Percentiles rank a stretch among this genome's conserved stretches.
phyloP scores from a whole-genome alignment of 2,113 vertebrate genomes.

The Chionodraco myersi region DNA sequence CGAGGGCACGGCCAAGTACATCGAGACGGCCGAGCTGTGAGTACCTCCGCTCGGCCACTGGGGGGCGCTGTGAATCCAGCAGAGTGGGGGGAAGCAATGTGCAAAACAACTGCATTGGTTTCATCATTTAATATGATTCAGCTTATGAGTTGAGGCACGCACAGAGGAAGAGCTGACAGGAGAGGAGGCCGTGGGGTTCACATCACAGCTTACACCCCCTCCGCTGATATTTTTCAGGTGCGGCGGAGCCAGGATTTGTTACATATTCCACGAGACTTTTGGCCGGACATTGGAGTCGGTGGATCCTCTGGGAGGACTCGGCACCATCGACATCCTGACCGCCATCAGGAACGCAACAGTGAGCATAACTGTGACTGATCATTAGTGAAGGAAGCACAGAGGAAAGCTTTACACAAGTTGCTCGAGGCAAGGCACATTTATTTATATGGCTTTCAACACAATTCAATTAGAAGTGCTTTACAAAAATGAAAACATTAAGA shows the following conservation, averaged over 20 bases:
- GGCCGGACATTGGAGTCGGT: slow-evolving; percentile 97
- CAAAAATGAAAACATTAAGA: too few species aligned
- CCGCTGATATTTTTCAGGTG: slow-evolving; percentile 86
- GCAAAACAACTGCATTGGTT: slow-evolving; percentile 63
- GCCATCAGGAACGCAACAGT: slow-evolving; percentile 99
- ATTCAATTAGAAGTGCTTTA: too few species aligned
- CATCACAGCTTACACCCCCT: slow-evolving; percentile 49
- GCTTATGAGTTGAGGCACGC: slow-evolving; percentile 69
- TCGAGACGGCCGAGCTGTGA: slow-evolving; percentile 98
- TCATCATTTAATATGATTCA: slow-evolving; percentile 65
- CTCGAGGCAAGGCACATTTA: too few species aligned
- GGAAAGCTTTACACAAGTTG: too few species aligned
- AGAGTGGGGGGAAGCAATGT: not conserved
- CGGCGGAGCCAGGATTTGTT: slow-evolving; percentile 97
- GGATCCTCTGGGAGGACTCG: slow-evolving; percentile 96
- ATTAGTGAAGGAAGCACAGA: not conserved
- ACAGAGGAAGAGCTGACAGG: slow-evolving; percentile 60
- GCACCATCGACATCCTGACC: slow-evolving; percentile 97
- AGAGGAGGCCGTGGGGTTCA: slow-evolving; percentile 51
- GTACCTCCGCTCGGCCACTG: slow-evolving; percentile 69
- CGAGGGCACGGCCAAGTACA: slow-evolving; percentile 99
- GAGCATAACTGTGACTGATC: slow-evolving; percentile 65
- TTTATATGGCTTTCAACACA: too few species aligned
- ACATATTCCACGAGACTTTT: slow-evolving; percentile 99
- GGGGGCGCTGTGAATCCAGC: slow-evolving; percentile 62